Evolutionary conservation across 2,797 vertebrate species (phyloP).

Genomic region (Neosalanx taihuensis): DNA sequence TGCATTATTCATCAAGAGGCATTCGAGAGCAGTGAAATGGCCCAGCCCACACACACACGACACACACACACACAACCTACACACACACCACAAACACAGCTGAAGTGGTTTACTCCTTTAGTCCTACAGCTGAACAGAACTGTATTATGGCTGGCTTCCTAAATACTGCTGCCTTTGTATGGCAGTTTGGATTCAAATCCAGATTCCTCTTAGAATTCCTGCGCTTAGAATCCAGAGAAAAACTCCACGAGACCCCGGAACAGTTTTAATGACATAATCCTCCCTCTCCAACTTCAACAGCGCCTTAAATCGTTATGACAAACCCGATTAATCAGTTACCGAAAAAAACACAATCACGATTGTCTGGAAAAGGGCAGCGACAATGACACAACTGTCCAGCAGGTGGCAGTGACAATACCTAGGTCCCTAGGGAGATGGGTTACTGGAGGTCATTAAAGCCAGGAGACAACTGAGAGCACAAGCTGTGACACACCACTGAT

Average conservation of each 20-base stretch:
- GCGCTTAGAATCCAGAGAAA: too few species aligned
- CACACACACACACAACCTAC: slow-evolving; percentile 55
- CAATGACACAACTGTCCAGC: slow-evolving; percentile 29
- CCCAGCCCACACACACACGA: slow-evolving; percentile 52
- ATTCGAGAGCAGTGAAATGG: slow-evolving; percentile 31
- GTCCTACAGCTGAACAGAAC: slow-evolving; percentile 1
- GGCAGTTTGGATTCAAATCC: not conserved
- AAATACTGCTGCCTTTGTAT: slow-evolving; percentile 22
- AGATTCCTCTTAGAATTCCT: too few species aligned
- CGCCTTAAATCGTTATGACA: too few species aligned
- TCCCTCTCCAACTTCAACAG: too few species aligned
- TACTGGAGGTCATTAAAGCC: slow-evolving; percentile 74
- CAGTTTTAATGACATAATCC: too few species aligned
- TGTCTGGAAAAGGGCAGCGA: not conserved
- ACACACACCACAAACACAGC: slow-evolving; percentile 26
- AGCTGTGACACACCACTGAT: not conserved
- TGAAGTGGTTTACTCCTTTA: not conserved
- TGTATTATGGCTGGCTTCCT: slow-evolving; percentile 14
- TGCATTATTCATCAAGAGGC: slow-evolving; percentile 53
- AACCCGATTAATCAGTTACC: not conserved
- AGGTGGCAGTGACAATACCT: slow-evolving; percentile 44
- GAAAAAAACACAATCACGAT: too few species aligned
- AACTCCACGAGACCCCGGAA: too few species aligned
- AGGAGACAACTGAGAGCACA: slow-evolving; percentile 52
- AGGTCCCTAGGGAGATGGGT: slow-evolving; percentile 49